These are phyloP conservation scores for Musca domestica DNA, from an alignment of 1,140 invertebrate species.

Conservation along the genomic window DNA sequence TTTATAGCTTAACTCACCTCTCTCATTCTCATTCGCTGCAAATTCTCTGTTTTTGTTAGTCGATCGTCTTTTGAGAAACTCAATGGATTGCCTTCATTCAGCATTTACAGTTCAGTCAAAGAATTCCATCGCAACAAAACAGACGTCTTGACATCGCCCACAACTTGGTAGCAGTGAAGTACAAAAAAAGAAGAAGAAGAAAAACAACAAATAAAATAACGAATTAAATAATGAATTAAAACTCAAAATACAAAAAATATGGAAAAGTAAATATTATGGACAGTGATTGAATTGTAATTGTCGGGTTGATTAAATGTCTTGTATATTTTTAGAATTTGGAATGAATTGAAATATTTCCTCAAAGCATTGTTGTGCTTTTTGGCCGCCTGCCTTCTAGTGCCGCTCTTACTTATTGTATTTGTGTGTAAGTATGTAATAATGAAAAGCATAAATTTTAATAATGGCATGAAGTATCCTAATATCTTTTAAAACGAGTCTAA, in stretches of 20 bases:
- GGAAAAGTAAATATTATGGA: constrained; percentile 28
- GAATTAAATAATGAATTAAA: not conserved
- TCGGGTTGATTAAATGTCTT: not conserved
- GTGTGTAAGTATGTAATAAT: constrained; percentile 48
- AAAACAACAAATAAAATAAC: not conserved
- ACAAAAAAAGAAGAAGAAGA: not conserved
- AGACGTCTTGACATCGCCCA: no score
- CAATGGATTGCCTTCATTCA: no score
- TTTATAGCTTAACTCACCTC: no score
- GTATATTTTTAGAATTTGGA: constrained; percentile 36
- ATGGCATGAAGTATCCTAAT: no score
- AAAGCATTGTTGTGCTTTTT: constrained; percentile 46
- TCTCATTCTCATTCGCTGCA: no score
- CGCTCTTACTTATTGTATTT: constrained; percentile 43
- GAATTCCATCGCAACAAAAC: no score
- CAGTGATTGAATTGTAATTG: not conserved
- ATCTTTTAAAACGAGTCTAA: no score
- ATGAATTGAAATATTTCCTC: constrained; percentile 41
- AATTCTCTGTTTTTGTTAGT: no score
- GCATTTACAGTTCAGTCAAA: no score
- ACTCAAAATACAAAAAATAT: constrained; percentile 13
- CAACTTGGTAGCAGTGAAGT: no score
- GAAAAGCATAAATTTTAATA: no score
- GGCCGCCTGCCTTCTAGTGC: constrained; percentile 42
- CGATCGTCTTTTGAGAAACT: no score